Base-by-base conservation (phyloP, 2,888 invertebrate species). In the Lasiommata megera region DNA sequence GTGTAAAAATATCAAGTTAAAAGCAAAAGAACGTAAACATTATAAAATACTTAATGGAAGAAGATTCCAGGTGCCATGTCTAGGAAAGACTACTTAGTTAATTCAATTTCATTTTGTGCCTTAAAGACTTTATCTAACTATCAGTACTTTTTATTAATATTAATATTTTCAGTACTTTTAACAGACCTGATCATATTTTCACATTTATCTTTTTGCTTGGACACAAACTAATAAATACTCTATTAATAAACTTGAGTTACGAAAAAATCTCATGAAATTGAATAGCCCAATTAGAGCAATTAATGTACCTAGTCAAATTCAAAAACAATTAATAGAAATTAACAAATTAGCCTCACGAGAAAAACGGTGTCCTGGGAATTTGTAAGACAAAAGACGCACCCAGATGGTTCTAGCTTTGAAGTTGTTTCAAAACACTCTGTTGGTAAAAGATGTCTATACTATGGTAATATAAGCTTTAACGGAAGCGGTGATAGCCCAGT, bases 301-400 rank as follows among this genome's bases (percentile, higher is more conserved):
- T 48, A 48, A 37, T 23, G 14, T 23, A n/a, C n/a, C n/a, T n/a
- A n/a, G 48, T 37, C 48, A 46, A 14, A 37, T 37, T 48, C 36
- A 12, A 48, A 48, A 48, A 37, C 48, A 37, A 23, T 48, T 48
- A 48, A 48, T 48, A 48, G 37, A 48, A 48, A 48, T 37, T 48
- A 48, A 18, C 36, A 48, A 48, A 48, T 48, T 37, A 18, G 48
- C 23, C 37, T 48, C 23, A 48, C 37, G 48, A 48, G 48, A 48
- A 48, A 48, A 37, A 28, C 3, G 8, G n/a, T 18, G 37, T 48
- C 23, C 12, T 48, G 48, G 36, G 48, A 48, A 48, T 23, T 48
- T 48, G 18, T 37, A n/a, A 6, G 16, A 48, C 48, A 48, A 48
- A 48, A 31, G 46, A 46, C 11, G 31, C n/a, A 17, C 17, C 17